phyloP scores from a whole-genome alignment of 2,113 vertebrate genomes.

The Anhinga anhinga region DNA sequence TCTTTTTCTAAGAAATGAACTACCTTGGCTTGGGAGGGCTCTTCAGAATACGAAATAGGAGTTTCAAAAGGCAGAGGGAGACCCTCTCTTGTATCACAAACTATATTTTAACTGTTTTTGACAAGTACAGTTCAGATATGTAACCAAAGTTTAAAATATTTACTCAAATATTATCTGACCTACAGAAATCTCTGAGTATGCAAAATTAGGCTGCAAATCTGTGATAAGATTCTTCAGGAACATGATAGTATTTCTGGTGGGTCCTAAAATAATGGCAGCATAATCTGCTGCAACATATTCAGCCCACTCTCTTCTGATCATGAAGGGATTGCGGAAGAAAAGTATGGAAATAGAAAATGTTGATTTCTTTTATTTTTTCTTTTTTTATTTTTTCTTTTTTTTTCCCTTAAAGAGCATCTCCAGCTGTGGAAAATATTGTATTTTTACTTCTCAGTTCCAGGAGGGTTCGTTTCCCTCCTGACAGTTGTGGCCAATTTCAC shows the following conservation, averaged over 20 bases:
- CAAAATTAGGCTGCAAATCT: constrained; percentile 24
- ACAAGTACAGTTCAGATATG: neutral
- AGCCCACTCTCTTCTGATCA: constrained; percentile 41
- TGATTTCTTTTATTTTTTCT: neutral
- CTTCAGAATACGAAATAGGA: neutral
- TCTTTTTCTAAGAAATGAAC: neutral
- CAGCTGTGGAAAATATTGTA: constrained; percentile 26
- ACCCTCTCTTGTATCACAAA: neutral
- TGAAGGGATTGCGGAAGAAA: neutral
- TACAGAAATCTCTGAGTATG: neutral
- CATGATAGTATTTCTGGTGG: constrained; percentile 29
- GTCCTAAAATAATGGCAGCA: constrained; percentile 7
- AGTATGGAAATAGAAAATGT: constrained; percentile 33
- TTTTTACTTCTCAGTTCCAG: neutral
- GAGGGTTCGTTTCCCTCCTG: neutral
- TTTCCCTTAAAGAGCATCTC: neutral
- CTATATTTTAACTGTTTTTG: neutral
- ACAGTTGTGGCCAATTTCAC: neutral
- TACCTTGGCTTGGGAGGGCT: neutral
- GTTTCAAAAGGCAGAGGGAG: neutral
- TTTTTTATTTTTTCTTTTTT: neutral
- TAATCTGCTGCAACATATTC: constrained; percentile 13
- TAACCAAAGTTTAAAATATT: neutral
- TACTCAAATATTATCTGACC: constrained; percentile 18
- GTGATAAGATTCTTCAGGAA: constrained; percentile 7